phyloP scores from a whole-genome alignment of 2,888 invertebrate species.

The Brassicogethes aeneus region DNA sequence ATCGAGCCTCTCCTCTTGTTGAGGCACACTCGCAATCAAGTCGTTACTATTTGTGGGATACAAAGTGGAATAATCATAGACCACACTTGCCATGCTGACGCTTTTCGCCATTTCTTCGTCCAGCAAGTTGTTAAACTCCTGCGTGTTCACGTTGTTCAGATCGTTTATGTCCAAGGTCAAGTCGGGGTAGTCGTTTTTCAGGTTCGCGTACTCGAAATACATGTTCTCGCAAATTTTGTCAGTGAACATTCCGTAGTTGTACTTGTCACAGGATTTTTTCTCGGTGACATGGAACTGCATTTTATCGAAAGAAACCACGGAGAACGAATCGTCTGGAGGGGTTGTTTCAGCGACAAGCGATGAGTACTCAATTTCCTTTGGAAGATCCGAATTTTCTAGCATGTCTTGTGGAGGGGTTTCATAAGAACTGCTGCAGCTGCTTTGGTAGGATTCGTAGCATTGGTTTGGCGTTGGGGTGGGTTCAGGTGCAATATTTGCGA shows the following conservation, averaged over 20 bases:
- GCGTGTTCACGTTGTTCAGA: conserved; percentile 37
- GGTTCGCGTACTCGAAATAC: conserved; percentile 36
- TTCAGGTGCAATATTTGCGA: background rate
- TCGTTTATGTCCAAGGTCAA: conserved; percentile 36
- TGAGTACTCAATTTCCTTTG: conserved; percentile 34
- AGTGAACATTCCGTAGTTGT: conserved; percentile 28
- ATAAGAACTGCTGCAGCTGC: conserved; percentile 22
- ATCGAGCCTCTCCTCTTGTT: conserved; percentile 31
- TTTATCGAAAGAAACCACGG: conserved; percentile 22
- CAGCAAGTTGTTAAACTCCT: conserved; percentile 45
- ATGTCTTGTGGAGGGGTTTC: conserved; percentile 16
- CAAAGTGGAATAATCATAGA: conserved; percentile 33
- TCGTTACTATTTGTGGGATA: conserved; percentile 24
- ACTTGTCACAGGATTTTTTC: conserved; percentile 30
- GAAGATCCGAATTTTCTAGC: conserved; percentile 17
- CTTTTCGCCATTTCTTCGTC: conserved; percentile 44
- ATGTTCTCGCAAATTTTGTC: conserved; percentile 37
- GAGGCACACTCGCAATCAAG: conserved; percentile 32
- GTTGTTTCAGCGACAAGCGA: conserved; percentile 32
- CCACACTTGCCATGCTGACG: conserved; percentile 25
- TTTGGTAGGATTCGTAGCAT: conserved; percentile 23
- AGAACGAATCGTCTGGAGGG: conserved; percentile 14
- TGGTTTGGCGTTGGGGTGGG: conserved; percentile 13
- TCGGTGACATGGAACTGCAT: conserved; percentile 31
- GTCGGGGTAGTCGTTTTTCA: conserved; percentile 37